phyloP scores from a whole-genome alignment of 2,888 invertebrate genomes.

The Nebria salina region DNA sequence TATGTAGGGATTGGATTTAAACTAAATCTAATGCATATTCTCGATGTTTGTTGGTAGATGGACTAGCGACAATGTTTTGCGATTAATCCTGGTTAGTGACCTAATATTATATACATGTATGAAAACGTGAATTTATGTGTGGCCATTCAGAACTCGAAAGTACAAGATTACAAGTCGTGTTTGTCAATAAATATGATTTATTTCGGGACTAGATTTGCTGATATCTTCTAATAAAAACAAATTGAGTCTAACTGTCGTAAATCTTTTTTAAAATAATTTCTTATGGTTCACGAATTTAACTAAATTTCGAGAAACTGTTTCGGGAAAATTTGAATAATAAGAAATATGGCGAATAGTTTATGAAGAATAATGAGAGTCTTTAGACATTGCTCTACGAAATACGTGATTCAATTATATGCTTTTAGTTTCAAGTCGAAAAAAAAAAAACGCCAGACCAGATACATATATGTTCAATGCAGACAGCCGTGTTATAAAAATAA shows the following conservation, averaged over 20 bases:
- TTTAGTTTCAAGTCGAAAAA: not conserved
- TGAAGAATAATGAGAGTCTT: not conserved
- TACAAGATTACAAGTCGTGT: slow-evolving; percentile 31
- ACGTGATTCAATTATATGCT: not conserved
- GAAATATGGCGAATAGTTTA: not conserved
- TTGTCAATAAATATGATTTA: slow-evolving; percentile 39
- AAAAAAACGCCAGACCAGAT: not conserved
- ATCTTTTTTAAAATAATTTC: too few species aligned
- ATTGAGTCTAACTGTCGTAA: too few species aligned
- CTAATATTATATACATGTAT: slow-evolving; percentile 19
- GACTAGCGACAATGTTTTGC: not conserved
- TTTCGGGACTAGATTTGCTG: not conserved
- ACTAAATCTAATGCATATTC: too few species aligned
- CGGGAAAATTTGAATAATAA: not conserved
- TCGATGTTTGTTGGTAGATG: too few species aligned
- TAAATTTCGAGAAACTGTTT: too few species aligned
- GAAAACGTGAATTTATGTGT: slow-evolving; percentile 29
- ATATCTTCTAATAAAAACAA: not conserved
- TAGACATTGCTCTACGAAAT: not conserved
- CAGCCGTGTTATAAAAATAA: not conserved
- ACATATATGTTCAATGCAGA: not conserved
- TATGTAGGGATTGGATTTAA: too few species aligned
- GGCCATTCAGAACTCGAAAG: slow-evolving; percentile 26
- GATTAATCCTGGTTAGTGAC: slow-evolving; percentile 36
- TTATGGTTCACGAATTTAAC: too few species aligned